Evolutionary conservation across 2,113 vertebrate species (phyloP).

Genomic region (Bombycilla garrulus): DNA sequence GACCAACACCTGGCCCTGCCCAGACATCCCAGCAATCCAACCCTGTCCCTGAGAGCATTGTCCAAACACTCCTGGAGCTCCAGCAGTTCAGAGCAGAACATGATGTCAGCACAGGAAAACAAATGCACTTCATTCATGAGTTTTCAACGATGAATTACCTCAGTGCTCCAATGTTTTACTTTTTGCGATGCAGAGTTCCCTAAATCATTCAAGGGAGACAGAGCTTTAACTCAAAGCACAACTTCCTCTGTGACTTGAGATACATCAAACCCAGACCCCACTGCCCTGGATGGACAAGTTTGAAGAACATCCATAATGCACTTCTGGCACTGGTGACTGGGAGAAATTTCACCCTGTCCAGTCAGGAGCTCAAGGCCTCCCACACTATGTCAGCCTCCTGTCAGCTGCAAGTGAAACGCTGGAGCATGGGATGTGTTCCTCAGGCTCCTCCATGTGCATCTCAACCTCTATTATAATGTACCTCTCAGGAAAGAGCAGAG

Average conservation of each 20-base stretch:
- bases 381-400: accelerated
- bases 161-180: neutral
- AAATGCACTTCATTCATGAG: neutral
- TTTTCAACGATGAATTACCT: neutral
- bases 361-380: neutral
- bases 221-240: neutral
- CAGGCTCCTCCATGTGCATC: neutral
- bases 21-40: neutral
- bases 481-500: neutral
- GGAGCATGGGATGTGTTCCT: no score
- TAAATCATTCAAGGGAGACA: neutral
- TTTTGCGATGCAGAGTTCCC: neutral
- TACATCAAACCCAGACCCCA: neutral
- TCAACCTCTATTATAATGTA: neutral
- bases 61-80: neutral
- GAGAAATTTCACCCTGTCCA: neutral
- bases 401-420: neutral
- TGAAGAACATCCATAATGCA: neutral
- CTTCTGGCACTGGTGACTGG: accelerated
- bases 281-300: neutral
- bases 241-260: neutral
- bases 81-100: neutral
- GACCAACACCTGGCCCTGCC: neutral
- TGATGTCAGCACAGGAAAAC: neutral
- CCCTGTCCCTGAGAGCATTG: neutral